A percentile compares a stretch with the other conserved stretches of the same genome.
Evolutionary conservation across 2,888 invertebrate genomes (phyloP).

Genomic region (Gerris lacustris): DNA sequence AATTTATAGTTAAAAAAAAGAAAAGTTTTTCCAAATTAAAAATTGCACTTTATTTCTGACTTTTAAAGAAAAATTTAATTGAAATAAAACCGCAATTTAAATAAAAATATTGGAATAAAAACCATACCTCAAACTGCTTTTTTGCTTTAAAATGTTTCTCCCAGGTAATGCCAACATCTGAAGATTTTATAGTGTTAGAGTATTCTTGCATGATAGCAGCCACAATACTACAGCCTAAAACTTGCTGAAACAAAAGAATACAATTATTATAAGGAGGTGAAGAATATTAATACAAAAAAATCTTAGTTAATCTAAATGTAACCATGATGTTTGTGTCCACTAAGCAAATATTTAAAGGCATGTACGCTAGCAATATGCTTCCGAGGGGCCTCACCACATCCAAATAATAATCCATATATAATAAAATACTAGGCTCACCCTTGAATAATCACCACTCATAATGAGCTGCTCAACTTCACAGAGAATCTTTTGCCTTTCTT

Average conservation of each 20-base stretch:
- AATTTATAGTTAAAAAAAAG: too few species aligned
- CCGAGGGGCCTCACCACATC: too few species aligned
- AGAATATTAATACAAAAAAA: not conserved
- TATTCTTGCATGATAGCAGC: constrained; percentile 78
- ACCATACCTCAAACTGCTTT: constrained; percentile 59
- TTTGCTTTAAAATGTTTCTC: constrained; percentile 75
- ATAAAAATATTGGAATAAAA: not conserved
- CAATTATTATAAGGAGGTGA: not conserved
- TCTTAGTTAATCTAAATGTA: too few species aligned
- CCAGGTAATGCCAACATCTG: constrained; percentile 78
- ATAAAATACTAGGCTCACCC: constrained; percentile 38
- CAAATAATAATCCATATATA: too few species aligned
- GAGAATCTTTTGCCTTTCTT: constrained; percentile 53
- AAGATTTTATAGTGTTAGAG: constrained; percentile 69
- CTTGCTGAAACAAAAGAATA: constrained; percentile 46
- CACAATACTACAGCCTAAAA: constrained; percentile 72
- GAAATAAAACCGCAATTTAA: too few species aligned
- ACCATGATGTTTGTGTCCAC: too few species aligned
- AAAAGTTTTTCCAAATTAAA: too few species aligned
- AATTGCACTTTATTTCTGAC: too few species aligned
- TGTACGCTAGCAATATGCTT: too few species aligned
- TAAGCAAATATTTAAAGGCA: too few species aligned
- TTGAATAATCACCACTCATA: constrained; percentile 49
- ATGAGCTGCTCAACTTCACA: constrained; percentile 66
- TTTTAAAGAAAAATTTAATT: too few species aligned